Evolutionary conservation across 2,888 invertebrate species (phyloP).

Genomic region (Caenorhabditis sp.): DNA sequence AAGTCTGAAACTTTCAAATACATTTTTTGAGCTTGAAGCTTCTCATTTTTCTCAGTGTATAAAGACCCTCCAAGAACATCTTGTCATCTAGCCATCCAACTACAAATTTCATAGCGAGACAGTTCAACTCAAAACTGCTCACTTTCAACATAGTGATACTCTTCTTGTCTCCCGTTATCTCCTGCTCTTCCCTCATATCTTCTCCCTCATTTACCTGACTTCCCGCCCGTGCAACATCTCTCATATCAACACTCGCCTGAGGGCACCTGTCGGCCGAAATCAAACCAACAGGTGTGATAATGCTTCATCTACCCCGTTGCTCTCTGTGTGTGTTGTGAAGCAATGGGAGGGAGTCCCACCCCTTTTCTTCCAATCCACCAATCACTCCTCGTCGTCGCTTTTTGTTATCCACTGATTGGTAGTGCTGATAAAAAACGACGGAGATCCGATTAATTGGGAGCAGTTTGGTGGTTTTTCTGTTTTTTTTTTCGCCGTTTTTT

Average conservation of each 20-base stretch:
- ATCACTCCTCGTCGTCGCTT: slow-evolving; percentile 59
- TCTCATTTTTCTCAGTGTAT: too few species aligned
- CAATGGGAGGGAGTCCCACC: slow-evolving; percentile 9
- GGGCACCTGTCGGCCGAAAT: slow-evolving; percentile 63
- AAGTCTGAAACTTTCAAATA: too few species aligned
- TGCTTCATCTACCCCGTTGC: slow-evolving; percentile 38
- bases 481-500: not conserved
- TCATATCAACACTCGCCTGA: slow-evolving; percentile 55
- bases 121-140: too few species aligned
- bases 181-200: not conserved
- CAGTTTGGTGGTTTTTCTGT: not conserved
- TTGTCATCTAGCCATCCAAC: too few species aligned
- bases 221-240: slow-evolving; percentile 62
- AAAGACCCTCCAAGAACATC: too few species aligned
- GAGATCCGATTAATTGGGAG: not conserved
- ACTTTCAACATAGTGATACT: not conserved
- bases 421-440: not conserved
- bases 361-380: slow-evolving; percentile 45
- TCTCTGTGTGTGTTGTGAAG: slow-evolving; percentile 40
- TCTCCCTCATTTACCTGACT: not conserved
- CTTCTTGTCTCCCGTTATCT: not conserved
- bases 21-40: too few species aligned
- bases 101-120: too few species aligned
- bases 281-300: slow-evolving; percentile 66
- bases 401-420: slow-evolving; percentile 44